Evolutionary conservation across 1,140 invertebrate species (phyloP), one percentile per base, ranked within the genome.

Genomic region (Drosophila leontia): DNA sequence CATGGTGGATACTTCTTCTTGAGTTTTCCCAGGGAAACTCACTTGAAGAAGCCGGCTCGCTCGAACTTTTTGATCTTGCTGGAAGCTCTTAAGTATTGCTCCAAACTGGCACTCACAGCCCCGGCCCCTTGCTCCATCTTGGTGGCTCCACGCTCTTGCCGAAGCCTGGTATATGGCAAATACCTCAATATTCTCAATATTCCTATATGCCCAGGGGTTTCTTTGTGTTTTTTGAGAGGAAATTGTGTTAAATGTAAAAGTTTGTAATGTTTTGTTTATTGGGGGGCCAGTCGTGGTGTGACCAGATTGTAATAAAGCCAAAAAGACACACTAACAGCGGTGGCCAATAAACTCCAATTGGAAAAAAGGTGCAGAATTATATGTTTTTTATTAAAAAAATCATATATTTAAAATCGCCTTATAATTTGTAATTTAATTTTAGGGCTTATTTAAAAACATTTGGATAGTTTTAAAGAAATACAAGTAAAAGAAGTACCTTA

Each of bases 31-130:
- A 23, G 23, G 23, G 13, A 17, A 61, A 80, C 91, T 88, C 68
- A 92, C 92, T 93, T 93, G 53, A 93, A 93, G 23, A 93, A 92
- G 1, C 92, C 82, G 12, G 90, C 81, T 8, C 91, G 75, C 39
- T 93, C 91, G 17, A 92, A 81, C 58, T 92, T 93, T 57, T 93
- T 93, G 5, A 93, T 80, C 57, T 92, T 93, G 44, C 74, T 83
- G 13, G 87, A 91, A 34, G 87, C 78, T 32, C 83, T 80, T 5
- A 92, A 65, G 65, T 92, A 92, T 68, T 92, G 88, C 45, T 92
- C 88, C 81, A 7, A 92, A 81, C 23, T 82, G 48, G 45, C 77
- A 85, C 53, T 81, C 80, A 92, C 60, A 77, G 81, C n/a, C 91
- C 91, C 29, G 53, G 80, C 42, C 69, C 79, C 39, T 82, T 60